Evolutionary conservation across 2,797 vertebrate species (phyloP), one percentile per base, ranked within the genome.

Genomic region (Silurus lanzhouensis): DNA sequence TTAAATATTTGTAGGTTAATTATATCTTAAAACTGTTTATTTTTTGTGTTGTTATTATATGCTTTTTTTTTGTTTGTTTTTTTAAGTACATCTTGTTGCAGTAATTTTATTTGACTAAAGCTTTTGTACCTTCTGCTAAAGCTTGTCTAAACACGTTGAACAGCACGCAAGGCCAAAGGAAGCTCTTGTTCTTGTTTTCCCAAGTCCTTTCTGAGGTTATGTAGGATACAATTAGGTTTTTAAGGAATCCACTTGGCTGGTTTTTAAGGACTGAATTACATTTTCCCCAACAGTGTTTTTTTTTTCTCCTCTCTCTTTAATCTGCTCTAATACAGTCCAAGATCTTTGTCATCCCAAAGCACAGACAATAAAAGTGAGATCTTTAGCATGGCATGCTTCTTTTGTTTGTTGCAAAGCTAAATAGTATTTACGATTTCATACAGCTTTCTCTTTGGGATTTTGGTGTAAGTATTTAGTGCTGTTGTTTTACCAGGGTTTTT

Each of bases 361-460:
- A 64, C 46, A 76, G 55, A 66, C 63, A 78, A 38, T 57, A 60
- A 58, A 91, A 90, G 76, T 88, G 83, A 90, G 31, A 58, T 31
- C 48, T 88, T 83, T 67, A 58, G 88, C 84, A 88, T 82, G 90
- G 86, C 90, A 58, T 89, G 81, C 77, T 15, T 83, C 84, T 87
- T 93, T 94, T 94, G 91, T 95, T 92, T 88, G 74, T 87, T 70
- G 68, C 68, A 72, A 87, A 75, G 92, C 91, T 91, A 89, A 94
- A 93, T 91, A 91, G 91, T 93, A 90, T 93, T 92, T 81, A 83
- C 77, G 44, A 88, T 93, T 92, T 93, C 91, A 93, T 92, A 93
- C 92, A 91, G 88, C 90, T 92, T 89, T 89, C 88, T 67, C 88
- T 88, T 15, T 3, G 87, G 90, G 90, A 92, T 89, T 89, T 92